Percentiles rank a stretch among this genome's conserved stretches.
Evolutionary conservation across 2,888 invertebrate genomes (phyloP).

Genomic region (Conchocele bisecta): DNA sequence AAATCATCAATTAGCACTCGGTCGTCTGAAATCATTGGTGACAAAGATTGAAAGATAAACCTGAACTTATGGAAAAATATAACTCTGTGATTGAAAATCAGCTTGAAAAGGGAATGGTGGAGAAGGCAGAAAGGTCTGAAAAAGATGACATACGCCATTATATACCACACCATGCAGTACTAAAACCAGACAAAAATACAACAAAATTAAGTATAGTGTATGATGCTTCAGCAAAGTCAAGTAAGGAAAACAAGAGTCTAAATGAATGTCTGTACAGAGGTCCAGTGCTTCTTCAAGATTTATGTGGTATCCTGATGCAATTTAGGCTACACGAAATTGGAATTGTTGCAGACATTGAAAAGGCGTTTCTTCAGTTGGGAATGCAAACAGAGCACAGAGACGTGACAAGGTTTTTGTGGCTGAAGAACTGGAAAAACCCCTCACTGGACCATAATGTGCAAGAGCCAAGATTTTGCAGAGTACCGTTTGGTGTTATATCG

Average conservation of each 20-base stretch:
- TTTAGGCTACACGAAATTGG: conserved; percentile 14
- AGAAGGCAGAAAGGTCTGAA: conserved; percentile 7
- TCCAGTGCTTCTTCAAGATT: conserved; percentile 25
- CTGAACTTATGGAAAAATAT: conserved; percentile 18
- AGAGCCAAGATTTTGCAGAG: not conserved
- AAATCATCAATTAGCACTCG: conserved; percentile 15
- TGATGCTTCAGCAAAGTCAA: conserved; percentile 25
- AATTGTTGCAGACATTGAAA: conserved; percentile 24
- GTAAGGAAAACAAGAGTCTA: conserved; percentile 18
- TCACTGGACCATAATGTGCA: not conserved
- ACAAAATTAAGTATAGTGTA: conserved; percentile 21
- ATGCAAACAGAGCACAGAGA: not conserved
- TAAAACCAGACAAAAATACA: conserved; percentile 7
- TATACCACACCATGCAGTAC: conserved; percentile 30
- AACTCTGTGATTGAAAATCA: conserved; percentile 21
- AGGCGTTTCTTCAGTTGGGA: conserved; percentile 20
- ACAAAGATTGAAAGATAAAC: conserved; percentile 7
- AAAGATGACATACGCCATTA: conserved; percentile 16
- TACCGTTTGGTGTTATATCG: conserved; percentile 11
- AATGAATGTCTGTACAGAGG: conserved; percentile 38
- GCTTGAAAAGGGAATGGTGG: conserved; percentile 23
- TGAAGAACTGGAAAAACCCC: conserved; percentile 1
- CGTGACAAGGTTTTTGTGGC: conserved; percentile 18
- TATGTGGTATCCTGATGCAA: conserved; percentile 18
- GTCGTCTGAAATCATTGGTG: conserved; percentile 22